These are phyloP conservation scores for Luscinia luscinia DNA, from an alignment of 2,797 vertebrate genomes.

Conservation along the genomic window DNA sequence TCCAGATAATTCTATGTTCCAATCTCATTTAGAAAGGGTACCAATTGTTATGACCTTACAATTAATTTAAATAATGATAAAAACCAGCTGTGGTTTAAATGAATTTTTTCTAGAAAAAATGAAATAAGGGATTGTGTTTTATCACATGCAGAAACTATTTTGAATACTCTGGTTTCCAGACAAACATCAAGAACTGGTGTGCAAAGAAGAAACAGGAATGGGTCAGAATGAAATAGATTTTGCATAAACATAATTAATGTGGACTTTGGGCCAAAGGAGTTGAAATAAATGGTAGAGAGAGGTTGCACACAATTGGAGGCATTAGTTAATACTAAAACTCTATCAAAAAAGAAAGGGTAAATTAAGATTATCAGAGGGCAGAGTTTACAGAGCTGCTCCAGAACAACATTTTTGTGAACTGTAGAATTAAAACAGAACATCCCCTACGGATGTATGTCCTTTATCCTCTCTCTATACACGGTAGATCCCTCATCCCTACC, in stretches of 20 bases:
- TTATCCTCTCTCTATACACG: background rate
- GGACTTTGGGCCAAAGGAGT: background rate
- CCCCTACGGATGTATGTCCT: background rate
- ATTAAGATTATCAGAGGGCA: background rate
- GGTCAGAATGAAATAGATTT: background rate
- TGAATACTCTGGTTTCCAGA: background rate
- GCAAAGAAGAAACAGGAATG: background rate
- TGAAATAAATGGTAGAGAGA: background rate
- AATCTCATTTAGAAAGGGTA: background rate
- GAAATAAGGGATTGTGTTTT: background rate
- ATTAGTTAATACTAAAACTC: background rate
- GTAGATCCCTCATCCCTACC: background rate
- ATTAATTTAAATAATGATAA: background rate
- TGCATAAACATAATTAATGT: background rate
- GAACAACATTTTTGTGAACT: background rate
- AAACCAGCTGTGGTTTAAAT: background rate
- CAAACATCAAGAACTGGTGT: background rate
- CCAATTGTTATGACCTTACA: background rate
- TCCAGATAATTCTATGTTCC: background rate
- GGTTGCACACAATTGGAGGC: background rate
- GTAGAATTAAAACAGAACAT: background rate
- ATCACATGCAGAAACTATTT: background rate
- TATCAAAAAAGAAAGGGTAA: background rate
- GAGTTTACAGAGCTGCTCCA: fast-evolving
- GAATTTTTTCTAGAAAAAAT: background rate